phyloP scores from a whole-genome alignment of 92 coral and sea anemone species.

The Anthopleura xanthogrammica region DNA sequence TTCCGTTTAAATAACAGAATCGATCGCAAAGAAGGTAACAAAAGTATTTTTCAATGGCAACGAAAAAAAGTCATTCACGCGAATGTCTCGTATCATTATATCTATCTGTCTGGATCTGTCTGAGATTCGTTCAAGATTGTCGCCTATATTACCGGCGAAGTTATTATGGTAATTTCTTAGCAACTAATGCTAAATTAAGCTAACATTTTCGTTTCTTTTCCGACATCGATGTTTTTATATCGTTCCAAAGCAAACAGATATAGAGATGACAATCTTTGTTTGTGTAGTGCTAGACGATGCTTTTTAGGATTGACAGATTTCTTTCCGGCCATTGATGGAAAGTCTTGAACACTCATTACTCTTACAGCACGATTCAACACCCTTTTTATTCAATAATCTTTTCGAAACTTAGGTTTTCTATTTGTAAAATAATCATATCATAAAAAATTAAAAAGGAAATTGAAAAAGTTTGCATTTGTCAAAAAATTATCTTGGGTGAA shows the following conservation, averaged over 20 bases:
- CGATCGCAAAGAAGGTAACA: not conserved
- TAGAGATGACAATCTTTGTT: not conserved
- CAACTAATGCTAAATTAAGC: not conserved
- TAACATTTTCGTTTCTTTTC: not conserved
- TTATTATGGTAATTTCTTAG: not conserved
- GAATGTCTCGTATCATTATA: not conserved
- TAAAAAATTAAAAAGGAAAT: no score
- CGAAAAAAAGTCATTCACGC: not conserved
- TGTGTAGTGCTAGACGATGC: not conserved
- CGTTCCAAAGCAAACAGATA: not conserved
- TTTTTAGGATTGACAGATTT: not conserved
- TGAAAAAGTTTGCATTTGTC: no score
- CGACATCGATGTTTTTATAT: no score
- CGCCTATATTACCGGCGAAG: not conserved
- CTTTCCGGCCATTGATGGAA: not conserved
- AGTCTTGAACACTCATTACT: not conserved
- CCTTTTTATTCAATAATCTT: not conserved
- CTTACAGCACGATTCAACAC: not conserved
- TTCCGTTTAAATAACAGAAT: not conserved
- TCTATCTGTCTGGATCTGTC: not conserved
- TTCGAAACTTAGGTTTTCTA: no score
- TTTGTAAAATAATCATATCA: no score
- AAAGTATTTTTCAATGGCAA: not conserved
- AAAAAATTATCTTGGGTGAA: no score
- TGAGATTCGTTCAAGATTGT: not conserved